Base-by-base conservation (phyloP, 2,888 invertebrate genomes). In the Cristatella mucedo region DNA sequence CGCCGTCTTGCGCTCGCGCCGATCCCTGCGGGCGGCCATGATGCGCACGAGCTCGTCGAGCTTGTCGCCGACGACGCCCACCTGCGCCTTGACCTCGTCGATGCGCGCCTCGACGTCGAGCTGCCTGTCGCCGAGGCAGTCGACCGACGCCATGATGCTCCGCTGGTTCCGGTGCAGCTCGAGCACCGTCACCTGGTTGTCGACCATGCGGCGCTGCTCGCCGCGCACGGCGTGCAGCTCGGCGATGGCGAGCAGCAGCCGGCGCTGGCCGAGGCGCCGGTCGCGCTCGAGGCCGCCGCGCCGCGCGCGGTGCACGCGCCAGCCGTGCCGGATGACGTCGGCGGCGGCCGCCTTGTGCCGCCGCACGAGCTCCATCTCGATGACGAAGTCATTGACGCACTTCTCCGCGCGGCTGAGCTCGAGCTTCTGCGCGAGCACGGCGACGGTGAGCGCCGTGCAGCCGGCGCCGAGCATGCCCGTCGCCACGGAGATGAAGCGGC, bases 381-480 rank as follows among this genome's bases (percentile, higher is more conserved):
- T 55, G 6, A 63, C 63, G 45, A 63, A 63, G 43, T 63, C 59
- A 44, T 63, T 61, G 5, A 63, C 62, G 44, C 60, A 63, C 44
- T 61, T 63, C 46, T 63, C 63, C 4, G 61, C 53, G 29, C 62
- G 46, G 3, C 60, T 58, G 13, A 63, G 49, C 45, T 63, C 63
- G 7, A 63, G 44, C 42, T 61, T 59, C 21, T 58, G 41, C 3
- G 61, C 61, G 4, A 63, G 49, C 2, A 63, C 62, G 3, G 62
- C 63, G 2, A 63, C 63, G 9, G 63, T 57, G 3, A 63, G 50
- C 5, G 63, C 63, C 2, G 63, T 63, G 40, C 57, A 59, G 3
- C 60, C 61, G 2, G 61, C 60, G 4, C 63, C 62, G 51, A 63
- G 56, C 33, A 63, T 59, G 7, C 62, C 63, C 5, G 61, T 61